Conservation (phyloP, 23 tunicate species). For the Corella eumyota region DNA sequence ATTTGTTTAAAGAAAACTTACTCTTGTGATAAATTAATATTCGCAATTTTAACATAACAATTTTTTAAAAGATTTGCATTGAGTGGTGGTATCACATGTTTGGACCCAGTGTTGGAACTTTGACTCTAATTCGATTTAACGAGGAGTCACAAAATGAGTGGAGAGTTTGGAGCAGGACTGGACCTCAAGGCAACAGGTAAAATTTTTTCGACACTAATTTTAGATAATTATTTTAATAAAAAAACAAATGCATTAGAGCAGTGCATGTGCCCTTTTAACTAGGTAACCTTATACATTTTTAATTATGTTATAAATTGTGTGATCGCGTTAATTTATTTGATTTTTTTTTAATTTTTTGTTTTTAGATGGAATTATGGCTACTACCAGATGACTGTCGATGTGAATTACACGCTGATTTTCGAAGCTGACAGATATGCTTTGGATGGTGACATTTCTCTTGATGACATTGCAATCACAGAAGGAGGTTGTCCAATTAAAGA, state of each 20-base stretch:
- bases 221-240: no score
- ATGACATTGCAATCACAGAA: constrained; percentile 62
- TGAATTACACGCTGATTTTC: constrained; percentile 40
- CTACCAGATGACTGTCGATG: constrained; percentile 18
- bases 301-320: no score
- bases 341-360: no score
- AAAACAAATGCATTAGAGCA: no score
- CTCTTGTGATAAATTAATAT: no score
- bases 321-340: no score
- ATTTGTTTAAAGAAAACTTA: no score
- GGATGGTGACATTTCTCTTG: constrained; percentile 90
- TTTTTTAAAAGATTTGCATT: constrained; percentile 38
- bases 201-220: not conserved
- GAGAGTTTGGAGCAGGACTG: constrained; percentile 64
- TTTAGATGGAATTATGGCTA: constrained; percentile 82
- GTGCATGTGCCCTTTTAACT: constrained; percentile 1
- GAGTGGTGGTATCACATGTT: constrained; percentile 89
- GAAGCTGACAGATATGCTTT: constrained; percentile 58
- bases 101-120: constrained; percentile 83
- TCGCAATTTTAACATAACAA: not conserved
- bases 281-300: no score
- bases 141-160: constrained; percentile 26
- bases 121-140: constrained; percentile 41
- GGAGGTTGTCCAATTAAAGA: constrained; percentile 49
- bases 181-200: constrained; percentile 81